A percentile compares a stretch with the other conserved stretches of the same genome.
Conservation (phyloP, 2,113 vertebrate species). For the Rhea pennata region DNA sequence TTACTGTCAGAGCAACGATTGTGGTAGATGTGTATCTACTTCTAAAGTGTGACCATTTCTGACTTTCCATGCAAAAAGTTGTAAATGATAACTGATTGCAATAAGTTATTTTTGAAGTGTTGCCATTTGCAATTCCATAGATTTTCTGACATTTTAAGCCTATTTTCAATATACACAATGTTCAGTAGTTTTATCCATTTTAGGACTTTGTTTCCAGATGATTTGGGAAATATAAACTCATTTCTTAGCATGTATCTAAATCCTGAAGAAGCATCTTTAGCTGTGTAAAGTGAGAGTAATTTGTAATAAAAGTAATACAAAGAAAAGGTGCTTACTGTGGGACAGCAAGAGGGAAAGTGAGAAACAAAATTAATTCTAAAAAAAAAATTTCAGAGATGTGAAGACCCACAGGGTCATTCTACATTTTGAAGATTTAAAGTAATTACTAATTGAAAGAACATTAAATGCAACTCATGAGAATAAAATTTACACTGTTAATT, state of each 20-base stretch:
- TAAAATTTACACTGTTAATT: not conserved
- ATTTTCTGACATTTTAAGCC: not conserved
- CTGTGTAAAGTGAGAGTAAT: not conserved
- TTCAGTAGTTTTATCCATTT: not conserved
- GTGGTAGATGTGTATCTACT: not conserved
- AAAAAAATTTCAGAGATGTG: not conserved
- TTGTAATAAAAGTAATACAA: not conserved
- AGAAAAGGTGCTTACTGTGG: not conserved
- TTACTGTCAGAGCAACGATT: not conserved
- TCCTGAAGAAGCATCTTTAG: not conserved
- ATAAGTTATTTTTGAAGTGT: slow-evolving; percentile 19
- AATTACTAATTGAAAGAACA: not conserved
- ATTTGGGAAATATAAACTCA: not conserved
- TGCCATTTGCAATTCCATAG: not conserved
- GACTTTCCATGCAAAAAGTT: not conserved
- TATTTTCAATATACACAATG: not conserved
- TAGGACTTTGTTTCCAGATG: not conserved
- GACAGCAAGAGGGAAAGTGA: not conserved
- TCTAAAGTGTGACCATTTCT: slow-evolving; percentile 12
- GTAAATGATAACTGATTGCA: not conserved
- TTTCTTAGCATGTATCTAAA: not conserved
- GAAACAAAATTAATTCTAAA: not conserved
- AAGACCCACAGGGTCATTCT: not conserved
- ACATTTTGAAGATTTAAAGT: not conserved
- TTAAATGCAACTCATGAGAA: not conserved